Base-by-base conservation (phyloP, 35 echinoderm and acorn worm genomes). In the Apostichopus californicus region DNA sequence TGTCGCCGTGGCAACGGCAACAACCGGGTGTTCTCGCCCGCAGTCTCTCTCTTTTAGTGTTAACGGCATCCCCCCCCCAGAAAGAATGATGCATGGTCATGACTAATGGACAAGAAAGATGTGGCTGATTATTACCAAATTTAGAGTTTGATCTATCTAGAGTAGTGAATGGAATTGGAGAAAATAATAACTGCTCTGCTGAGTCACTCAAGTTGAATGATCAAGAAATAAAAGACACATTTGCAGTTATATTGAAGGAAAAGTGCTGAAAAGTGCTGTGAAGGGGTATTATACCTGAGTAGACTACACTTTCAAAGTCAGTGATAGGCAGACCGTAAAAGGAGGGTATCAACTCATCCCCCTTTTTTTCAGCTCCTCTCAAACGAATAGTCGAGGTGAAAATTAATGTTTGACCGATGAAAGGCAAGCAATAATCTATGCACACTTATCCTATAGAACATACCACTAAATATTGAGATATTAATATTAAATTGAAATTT, bases 1-100 rank as follows among this genome's bases (percentile, higher is more conserved):
- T 85, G 55, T 85, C 24, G 81, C 81, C 81, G 58, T 85, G 52
- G 56, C 9, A 46, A 81, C 78, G 52, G 78, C 81, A 85, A 85
- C 81, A 85, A 25, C 81, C 1, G 71, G n/a, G 71, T 18, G n/a
- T 75, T 75, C 21, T 7, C n/a, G 13, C 71, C 21, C n/a, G 71
- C 15, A 75, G 20, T 75, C n/a, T 75, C 64, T 68, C 3, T 75
- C 21, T 75, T 75, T 22, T 75, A 18, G 71, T 1, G n/a, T 75
- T 75, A 75, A 75, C 0, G 58, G 71, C 15, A 20, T 75, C 71
- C 15, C 15, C 14, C 15, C 14, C 71, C 71, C 1, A 6, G 20
- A 75, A 75, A 6, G 71, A 75, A 22, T 75, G 71, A 75, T 75
- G 71, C 71, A 75, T 75, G 71, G 71, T 75, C 71, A 75, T 75